A percentile compares a stretch with the other conserved stretches of the same genome.
Conservation (phyloP, 2,888 invertebrate genomes). For the Chloroclysta siterata region DNA sequence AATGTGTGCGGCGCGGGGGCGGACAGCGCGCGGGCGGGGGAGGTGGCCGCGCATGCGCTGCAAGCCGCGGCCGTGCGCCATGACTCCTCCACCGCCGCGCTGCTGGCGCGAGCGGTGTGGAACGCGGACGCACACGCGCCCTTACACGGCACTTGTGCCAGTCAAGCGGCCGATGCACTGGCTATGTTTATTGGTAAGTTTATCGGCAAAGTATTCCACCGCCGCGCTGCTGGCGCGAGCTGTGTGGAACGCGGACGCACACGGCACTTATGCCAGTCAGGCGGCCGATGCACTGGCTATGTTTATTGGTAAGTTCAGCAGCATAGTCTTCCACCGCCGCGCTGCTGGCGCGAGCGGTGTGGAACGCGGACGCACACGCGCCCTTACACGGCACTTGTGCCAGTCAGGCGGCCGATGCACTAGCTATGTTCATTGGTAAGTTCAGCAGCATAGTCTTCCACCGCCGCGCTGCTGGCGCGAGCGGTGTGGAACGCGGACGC, state of each 20-base stretch:
- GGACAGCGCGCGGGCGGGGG: conserved; percentile 53
- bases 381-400: conserved; percentile 56
- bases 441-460: conserved; percentile 43
- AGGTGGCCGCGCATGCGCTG: conserved; percentile 80
- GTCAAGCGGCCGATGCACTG: conserved; percentile 70
- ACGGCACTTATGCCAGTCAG: conserved; percentile 53
- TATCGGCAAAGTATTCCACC: too few species aligned
- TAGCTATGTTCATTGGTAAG: conserved; percentile 90
- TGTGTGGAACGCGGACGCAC: conserved; percentile 79
- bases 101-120: conserved; percentile 62
- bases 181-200: conserved; percentile 89
- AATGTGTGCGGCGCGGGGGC: conserved; percentile 86
- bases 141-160: conserved; percentile 52
- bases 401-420: conserved; percentile 60
- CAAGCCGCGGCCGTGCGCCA: conserved; percentile 39
- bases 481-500: conserved; percentile 66
- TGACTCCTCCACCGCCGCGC: conserved; percentile 57
- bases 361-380: conserved; percentile 61
- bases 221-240: conserved; percentile 94
- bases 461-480: conserved; percentile 59
- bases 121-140: conserved; percentile 63
- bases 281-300: conserved; percentile 74
- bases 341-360: conserved; percentile 62
- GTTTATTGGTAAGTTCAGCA: too few species aligned
- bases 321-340: conserved; percentile 36